These are phyloP conservation scores for Drosophila ustulata DNA, from an alignment of 2,888 invertebrate species.

Conservation along the genomic window DNA sequence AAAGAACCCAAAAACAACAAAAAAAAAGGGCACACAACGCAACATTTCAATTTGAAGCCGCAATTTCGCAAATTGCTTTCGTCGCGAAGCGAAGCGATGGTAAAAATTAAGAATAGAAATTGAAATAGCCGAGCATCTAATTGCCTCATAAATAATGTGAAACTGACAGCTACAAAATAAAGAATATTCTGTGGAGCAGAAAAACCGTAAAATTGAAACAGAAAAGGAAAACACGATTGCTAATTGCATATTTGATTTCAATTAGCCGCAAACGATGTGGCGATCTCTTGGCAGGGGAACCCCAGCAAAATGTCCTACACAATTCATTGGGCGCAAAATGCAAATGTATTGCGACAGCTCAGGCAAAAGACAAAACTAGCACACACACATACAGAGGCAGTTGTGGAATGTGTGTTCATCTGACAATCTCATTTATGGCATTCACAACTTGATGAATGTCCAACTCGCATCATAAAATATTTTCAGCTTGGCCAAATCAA, in stretches of 20 bases:
- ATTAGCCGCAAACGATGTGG: conserved; percentile 38
- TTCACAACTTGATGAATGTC: conserved; percentile 70
- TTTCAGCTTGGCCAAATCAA: conserved; percentile 62
- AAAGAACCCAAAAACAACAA: background rate
- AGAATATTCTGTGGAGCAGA: conserved; percentile 9
- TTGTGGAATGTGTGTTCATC: conserved; percentile 40
- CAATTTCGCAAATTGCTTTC: conserved; percentile 33
- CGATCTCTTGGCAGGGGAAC: background rate
- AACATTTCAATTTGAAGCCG: conserved; percentile 38
- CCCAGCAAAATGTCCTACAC: conserved; percentile 10
- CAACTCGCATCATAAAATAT: conserved; percentile 41
- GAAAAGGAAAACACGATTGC: conserved; percentile 44
- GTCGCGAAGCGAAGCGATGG: conserved; percentile 4
- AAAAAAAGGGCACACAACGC: conserved; percentile 1
- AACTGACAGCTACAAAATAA: conserved; percentile 11
- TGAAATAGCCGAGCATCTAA: conserved; percentile 49
- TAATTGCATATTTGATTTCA: conserved; percentile 76
- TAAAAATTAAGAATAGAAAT: conserved; percentile 22
- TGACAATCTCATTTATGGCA: conserved; percentile 64
- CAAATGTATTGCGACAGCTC: conserved; percentile 65
- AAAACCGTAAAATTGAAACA: conserved; percentile 14
- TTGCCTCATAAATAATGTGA: conserved; percentile 68
- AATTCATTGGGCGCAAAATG: conserved; percentile 48
- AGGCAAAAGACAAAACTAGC: conserved; percentile 8
- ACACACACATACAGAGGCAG: conserved; percentile 10